Base-by-base conservation (phyloP, 2,113 vertebrate species). In the Papio anubis region DNA sequence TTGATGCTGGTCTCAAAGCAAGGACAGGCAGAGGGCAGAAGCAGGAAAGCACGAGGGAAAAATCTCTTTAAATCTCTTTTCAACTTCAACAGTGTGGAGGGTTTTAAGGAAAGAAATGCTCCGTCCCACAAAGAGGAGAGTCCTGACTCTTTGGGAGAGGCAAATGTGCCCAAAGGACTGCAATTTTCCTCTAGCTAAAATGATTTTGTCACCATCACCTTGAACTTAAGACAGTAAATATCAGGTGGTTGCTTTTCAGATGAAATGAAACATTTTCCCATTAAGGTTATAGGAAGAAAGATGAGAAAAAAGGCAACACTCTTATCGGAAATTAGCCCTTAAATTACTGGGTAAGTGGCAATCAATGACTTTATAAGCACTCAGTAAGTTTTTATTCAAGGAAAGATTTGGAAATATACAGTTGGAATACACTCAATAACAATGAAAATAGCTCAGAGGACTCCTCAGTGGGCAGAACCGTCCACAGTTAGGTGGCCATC, bases 251-350 rank as follows among this genome's bases (percentile, higher is more conserved):
- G 70, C 92, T 94, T 93, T 93, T 93, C 89, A 86, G 59, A 27
- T 30, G 59, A 94, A 96, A 97, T 45, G 66, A 93, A 96, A 80
- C 86, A 48, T 72, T 61, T 90, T 61, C 45, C 57, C 57, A 75
- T 35, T 76, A 70, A 95, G 55, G 52, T 75, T 40, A 57, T 5
- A 84, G 90, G 86, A 95, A 94, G 89, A 80, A 90, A 95, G 92
- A 93, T 16, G 87, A 72, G 45, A n/a, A 35, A 45, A 57, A 82
- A 87, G 94, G 43, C 30, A 2, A 84, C 30, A 18, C 18, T 18
- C 32, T 88, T 86, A 9, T 21, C 18, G 40, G 94, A 94, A 96
- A 97, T 83, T 52, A 88, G 94, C 93, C 80, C 94, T 90, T 90
- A 80, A 80, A 78, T 83, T 35, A 32, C 93, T 48, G 76, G 79